These are phyloP conservation scores for Alaudala cheleensis DNA, from an alignment of 2,113 vertebrate species.

Conservation along the genomic window DNA sequence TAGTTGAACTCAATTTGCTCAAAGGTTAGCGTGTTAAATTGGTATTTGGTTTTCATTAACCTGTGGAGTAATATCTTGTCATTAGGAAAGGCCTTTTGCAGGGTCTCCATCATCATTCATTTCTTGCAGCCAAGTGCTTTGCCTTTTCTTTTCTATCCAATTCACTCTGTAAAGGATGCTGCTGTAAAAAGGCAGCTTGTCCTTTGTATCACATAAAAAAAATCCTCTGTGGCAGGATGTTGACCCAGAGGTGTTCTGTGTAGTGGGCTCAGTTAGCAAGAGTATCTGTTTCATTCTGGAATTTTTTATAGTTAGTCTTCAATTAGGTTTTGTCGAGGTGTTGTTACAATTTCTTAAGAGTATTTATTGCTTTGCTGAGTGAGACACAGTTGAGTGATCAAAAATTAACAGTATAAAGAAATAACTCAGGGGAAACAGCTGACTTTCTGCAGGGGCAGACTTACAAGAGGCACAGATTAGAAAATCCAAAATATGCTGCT, in stretches of 20 bases:
- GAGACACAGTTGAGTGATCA: neutral
- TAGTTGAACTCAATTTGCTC: conserved; percentile 73
- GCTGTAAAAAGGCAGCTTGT: neutral
- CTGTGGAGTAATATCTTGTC: conserved; percentile 66
- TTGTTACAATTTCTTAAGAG: neutral
- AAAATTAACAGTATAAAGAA: neutral
- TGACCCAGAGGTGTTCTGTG: neutral
- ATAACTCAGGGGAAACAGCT: neutral
- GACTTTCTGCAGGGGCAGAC: neutral
- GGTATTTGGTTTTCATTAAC: conserved; percentile 74
- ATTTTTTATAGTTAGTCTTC: neutral
- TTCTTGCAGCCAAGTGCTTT: conserved; percentile 35
- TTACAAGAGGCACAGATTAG: neutral
- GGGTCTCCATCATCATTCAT: conserved; percentile 59
- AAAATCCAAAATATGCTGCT: neutral
- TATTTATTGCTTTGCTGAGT: neutral
- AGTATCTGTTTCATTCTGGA: neutral
- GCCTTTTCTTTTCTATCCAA: neutral
- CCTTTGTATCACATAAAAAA: neutral
- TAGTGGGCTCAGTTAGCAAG: neutral
- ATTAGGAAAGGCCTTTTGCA: conserved; percentile 56
- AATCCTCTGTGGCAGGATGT: neutral
- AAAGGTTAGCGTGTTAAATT: conserved; percentile 70
- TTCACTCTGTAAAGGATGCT: neutral
- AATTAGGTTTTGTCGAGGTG: neutral